Percentiles rank a stretch among this genome's conserved stretches.
Evolutionary conservation across 2,888 invertebrate genomes (phyloP).

Genomic region (Melieria picta): DNA sequence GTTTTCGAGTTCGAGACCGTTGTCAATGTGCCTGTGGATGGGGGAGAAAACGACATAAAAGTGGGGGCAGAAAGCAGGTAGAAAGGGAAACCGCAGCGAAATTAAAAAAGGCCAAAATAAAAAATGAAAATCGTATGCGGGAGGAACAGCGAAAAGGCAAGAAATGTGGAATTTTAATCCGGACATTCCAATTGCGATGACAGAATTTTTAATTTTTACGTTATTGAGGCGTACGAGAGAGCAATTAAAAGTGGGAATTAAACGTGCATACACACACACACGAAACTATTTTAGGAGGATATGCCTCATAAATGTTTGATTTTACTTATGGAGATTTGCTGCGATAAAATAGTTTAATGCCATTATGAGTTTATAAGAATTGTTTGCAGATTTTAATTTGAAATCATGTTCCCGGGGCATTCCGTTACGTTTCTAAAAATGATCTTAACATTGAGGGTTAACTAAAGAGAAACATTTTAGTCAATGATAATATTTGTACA

Average conservation of each 20-base stretch:
- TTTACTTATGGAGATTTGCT: no score
- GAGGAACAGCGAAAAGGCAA: neutral
- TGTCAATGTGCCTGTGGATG: neutral
- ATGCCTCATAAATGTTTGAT: no score
- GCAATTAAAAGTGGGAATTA: neutral
- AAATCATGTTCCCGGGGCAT: no score
- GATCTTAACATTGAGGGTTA: no score
- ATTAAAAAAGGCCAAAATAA: conserved; percentile 1
- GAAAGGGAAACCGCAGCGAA: conserved; percentile 13
- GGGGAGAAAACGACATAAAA: conserved; percentile 2
- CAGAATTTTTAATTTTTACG: neutral
- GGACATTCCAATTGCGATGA: conserved; percentile 28
- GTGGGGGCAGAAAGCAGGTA: conserved; percentile 14
- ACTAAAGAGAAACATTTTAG: no score
- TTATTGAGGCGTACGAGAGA: neutral
- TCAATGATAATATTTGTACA: no score
- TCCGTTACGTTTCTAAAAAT: no score
- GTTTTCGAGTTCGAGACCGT: neutral
- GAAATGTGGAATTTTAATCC: conserved; percentile 17
- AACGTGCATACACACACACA: no score
- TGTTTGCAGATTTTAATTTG: no score
- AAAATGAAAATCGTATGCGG: neutral
- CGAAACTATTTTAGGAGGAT: no score
- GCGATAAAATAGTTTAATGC: no score
- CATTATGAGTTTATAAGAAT: no score